These are phyloP conservation scores for Miichthys miiuy DNA, from an alignment of 2,797 vertebrate species.

Conservation along the genomic window DNA sequence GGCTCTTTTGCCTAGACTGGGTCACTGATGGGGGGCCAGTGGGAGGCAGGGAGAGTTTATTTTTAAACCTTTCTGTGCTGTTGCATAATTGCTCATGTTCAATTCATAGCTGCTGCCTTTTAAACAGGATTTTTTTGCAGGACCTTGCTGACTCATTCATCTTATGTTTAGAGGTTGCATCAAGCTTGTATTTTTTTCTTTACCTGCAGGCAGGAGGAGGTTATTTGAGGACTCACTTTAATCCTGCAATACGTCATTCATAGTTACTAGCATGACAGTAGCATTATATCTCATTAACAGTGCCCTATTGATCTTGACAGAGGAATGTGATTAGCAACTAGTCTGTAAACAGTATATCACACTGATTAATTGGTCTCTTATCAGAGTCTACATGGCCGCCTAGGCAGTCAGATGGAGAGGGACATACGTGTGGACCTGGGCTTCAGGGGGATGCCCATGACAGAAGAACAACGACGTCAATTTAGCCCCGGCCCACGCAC, in stretches of 20 bases:
- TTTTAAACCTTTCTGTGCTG: conserved; percentile 54
- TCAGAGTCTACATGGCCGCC: conserved; percentile 88
- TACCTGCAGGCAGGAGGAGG: conserved; percentile 13
- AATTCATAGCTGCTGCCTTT: conserved; percentile 56
- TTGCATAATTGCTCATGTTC: conserved; percentile 66
- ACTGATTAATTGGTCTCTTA: conserved; percentile 40
- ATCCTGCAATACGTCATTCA: conserved; percentile 48
- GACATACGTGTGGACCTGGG: conserved; percentile 92
- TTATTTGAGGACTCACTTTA: conserved; percentile 33
- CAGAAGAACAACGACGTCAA: conserved; percentile 92
- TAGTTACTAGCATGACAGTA: conserved; percentile 24
- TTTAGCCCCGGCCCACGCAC: conserved; percentile 98
- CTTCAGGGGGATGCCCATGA: conserved; percentile 93
- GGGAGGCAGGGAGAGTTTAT: conserved; percentile 51
- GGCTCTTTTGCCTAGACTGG: conserved; percentile 53
- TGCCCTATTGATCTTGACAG: conserved; percentile 25
- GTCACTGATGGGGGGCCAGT: conserved; percentile 49
- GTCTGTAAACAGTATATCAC: conserved; percentile 13
- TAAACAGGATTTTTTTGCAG: conserved; percentile 35
- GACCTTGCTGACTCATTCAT: conserved; percentile 64
- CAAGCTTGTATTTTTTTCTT: conserved; percentile 34
- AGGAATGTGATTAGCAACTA: conserved; percentile 6
- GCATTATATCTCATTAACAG: conserved; percentile 37
- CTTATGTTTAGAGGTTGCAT: conserved; percentile 40
- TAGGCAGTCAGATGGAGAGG: conserved; percentile 86